Conservation (phyloP, 2,113 vertebrate genomes). For the Indri indri region DNA sequence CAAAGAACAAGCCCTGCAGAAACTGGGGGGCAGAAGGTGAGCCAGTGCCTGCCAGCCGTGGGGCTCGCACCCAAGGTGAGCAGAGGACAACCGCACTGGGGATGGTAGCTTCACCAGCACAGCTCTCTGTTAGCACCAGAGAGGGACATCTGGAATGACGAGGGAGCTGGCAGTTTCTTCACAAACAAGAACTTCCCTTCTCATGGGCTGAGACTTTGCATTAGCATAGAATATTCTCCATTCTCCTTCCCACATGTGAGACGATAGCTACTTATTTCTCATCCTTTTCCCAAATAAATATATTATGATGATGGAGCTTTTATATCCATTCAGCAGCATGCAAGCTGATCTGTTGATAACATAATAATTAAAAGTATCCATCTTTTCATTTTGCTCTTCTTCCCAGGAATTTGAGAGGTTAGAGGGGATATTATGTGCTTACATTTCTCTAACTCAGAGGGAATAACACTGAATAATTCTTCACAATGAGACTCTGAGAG, state of each 20-base stretch:
- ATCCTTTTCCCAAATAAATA: not conserved
- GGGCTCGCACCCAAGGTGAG: not conserved
- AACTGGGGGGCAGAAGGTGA: no score
- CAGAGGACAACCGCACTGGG: not conserved
- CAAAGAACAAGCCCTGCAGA: not conserved
- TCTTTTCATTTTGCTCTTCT: not conserved
- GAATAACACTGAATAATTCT: not conserved
- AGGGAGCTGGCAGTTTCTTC: not conserved
- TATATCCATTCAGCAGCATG: not conserved
- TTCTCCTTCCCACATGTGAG: not conserved
- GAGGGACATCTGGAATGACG: not conserved
- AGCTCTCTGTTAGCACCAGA: accelerated
- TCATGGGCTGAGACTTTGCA: not conserved
- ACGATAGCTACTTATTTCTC: not conserved
- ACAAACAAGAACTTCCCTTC: not conserved
- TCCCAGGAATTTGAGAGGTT: not conserved
- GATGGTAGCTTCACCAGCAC: not conserved
- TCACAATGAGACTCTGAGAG: not conserved
- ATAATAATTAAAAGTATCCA: not conserved
- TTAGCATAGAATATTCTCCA: not conserved
- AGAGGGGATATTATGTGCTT: not conserved
- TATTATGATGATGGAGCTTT: not conserved
- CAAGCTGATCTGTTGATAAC: not conserved
- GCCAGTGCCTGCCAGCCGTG: not conserved
- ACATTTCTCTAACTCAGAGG: not conserved